Conservation (phyloP, 2,797 vertebrate genomes). For the Chaetophractus vellerosus region DNA sequence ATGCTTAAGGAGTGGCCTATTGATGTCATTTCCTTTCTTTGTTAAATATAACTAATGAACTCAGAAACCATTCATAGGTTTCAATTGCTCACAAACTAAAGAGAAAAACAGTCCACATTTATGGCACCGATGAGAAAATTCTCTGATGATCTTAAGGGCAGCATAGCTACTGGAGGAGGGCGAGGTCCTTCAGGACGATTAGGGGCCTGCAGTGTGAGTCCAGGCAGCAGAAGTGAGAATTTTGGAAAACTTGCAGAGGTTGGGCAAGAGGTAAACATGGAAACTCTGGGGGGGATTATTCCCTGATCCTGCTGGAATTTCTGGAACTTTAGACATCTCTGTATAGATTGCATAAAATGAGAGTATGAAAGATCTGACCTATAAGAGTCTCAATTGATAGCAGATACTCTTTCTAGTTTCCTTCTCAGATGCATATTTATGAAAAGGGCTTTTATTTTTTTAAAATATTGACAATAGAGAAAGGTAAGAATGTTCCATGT, state of each 20-base stretch:
- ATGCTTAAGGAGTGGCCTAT: neutral
- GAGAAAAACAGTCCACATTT: neutral
- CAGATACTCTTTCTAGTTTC: neutral
- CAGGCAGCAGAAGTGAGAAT: neutral
- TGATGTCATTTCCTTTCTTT: neutral
- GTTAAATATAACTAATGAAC: neutral
- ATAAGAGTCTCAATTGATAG: neutral
- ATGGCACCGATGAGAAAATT: neutral
- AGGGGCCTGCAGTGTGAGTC: too few species aligned
- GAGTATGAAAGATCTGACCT: too few species aligned
- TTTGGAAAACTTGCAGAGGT: neutral
- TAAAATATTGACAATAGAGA: neutral
- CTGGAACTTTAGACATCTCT: neutral
- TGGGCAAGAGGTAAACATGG: neutral
- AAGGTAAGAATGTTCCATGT: neutral
- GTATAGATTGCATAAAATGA: neutral
- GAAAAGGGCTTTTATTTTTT: neutral
- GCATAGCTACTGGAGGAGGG: neutral
- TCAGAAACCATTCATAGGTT: neutral
- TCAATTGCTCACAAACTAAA: neutral
- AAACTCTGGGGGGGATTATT: too few species aligned
- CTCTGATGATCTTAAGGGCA: neutral
- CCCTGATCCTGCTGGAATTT: neutral
- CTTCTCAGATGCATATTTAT: neutral
- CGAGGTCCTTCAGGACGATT: too few species aligned